phyloP scores from a whole-genome alignment of 2,113 vertebrate species.

The Paralichthys olivaceus region DNA sequence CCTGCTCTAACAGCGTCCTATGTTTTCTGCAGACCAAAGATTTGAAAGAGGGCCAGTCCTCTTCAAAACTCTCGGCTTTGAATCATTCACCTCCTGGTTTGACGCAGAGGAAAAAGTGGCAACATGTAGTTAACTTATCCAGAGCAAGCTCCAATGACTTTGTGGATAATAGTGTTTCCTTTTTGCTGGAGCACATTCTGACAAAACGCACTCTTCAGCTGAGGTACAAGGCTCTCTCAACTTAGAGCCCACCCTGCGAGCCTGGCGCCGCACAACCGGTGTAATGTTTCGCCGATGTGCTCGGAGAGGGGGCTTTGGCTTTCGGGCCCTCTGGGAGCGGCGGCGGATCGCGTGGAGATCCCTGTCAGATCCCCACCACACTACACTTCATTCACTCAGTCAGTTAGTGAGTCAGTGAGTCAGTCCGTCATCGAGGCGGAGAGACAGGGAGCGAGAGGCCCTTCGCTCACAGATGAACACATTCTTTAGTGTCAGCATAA shows the following conservation, averaged over 20 bases:
- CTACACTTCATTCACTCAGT: constrained; percentile 38
- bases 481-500: constrained; percentile 71
- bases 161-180: background rate
- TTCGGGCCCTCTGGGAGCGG: constrained; percentile 52
- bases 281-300: constrained; percentile 28
- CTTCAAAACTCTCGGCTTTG: constrained; percentile 19
- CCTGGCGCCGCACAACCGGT: constrained; percentile 13
- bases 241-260: constrained; percentile 29
- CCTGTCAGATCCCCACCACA: constrained; percentile 59
- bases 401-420: constrained; percentile 44
- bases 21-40: too few species aligned
- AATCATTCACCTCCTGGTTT: constrained; percentile 39
- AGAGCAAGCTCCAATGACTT: constrained; percentile 10
- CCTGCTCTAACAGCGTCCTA: too few species aligned
- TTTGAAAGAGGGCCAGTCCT: constrained; percentile 1
- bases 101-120: constrained; percentile 1
- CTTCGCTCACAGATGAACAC: constrained; percentile 64
- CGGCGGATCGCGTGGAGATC: constrained; percentile 55
- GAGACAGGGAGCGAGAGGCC: constrained; percentile 52
- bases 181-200: constrained; percentile 20
- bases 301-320: constrained; percentile 36
- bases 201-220: constrained; percentile 44
- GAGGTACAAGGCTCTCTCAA: constrained; percentile 7
- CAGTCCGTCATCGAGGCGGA: constrained; percentile 39
- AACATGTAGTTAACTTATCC: constrained; percentile 8